Evolutionary conservation across 30 jellyfish, hydroid and myxozoan species (phyloP), one percentile per base, ranked within the genome.

Genomic region (Cassiopea andromeda): DNA sequence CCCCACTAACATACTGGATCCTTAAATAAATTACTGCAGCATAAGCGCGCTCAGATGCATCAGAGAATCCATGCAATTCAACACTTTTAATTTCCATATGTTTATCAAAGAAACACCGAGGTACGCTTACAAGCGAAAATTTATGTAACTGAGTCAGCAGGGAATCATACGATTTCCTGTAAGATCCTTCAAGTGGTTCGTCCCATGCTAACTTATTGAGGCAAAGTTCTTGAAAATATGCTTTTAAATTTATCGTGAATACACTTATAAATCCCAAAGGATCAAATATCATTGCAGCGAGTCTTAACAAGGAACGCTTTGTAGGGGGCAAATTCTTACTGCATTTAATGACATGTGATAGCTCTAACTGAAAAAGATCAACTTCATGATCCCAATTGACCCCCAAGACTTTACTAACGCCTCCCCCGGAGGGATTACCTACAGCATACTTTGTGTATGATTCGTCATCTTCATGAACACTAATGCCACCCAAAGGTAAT

Each of bases 21-120:
- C 97, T 50, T 19, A 93, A 71, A 73, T 93, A 88, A 48, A 93
- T 91, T 69, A 93, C 97, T 2, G 97, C 85, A 60, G 83, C 92
- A 72, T 89, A 89, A n/a, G 88, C 94, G 2, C 80, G 78, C 75
- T 54, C 85, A 59, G 96, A 79, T 49, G 96, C 92, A 68, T 89
- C 98, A 17, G 95, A 93, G 80, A 89, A 82, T 27, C 85, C 95
- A 88, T 93, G 98, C n/a, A 89, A 4, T 82, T 93, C 88, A 38
- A 80, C 69, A 6, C 73, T 89, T 27, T 57, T 45, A 27, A 80
- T 69, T n/a, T 78, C 70, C 1, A 70, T 75, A 7, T 77, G 81
- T 18, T 80, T 81, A 1, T 80, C 7, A 66, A 89, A 48, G 19
- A 89, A 74, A 81, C 89, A 43, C 47, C 97, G 83, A 67, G 66